A percentile compares a stretch with the other conserved stretches of the same genome.
Conservation (phyloP, 2,888 invertebrate genomes). For the Melinaea menophilus region DNA sequence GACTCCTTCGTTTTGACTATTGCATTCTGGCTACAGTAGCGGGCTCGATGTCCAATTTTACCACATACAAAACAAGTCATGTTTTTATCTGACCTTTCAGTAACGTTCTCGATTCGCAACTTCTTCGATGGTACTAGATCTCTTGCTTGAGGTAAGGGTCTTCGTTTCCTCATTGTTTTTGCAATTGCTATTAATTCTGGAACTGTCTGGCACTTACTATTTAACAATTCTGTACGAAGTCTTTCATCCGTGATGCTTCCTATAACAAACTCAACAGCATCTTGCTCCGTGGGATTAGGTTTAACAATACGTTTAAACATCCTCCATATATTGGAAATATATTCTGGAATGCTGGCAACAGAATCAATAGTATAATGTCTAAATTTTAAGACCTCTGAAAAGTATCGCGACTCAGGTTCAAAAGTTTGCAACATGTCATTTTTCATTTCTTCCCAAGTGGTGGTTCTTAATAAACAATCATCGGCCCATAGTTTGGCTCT, state of each 20-base stretch:
- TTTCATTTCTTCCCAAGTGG: too few relatives aligned
- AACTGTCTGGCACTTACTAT: background rate
- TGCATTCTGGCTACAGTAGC: background rate
- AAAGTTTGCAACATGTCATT: too few relatives aligned
- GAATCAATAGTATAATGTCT: slow-evolving; percentile 14
- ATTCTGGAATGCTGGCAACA: slow-evolving; percentile 15
- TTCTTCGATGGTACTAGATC: slow-evolving; percentile 16
- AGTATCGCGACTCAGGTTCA: slow-evolving; percentile 27
- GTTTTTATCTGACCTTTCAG: background rate
- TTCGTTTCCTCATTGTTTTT: too few relatives aligned
- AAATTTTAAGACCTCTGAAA: slow-evolving; percentile 20
- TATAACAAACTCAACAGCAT: slow-evolving; percentile 1
- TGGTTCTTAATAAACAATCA: slow-evolving; percentile 16
- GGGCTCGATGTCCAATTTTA: background rate
- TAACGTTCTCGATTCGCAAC: background rate
- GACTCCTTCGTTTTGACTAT: background rate
- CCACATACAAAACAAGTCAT: background rate
- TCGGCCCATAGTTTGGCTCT: slow-evolving; percentile 23
- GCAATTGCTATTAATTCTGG: background rate
- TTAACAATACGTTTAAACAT: slow-evolving; percentile 23
- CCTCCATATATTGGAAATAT: slow-evolving; percentile 20
- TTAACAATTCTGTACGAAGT: background rate
- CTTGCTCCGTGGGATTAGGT: slow-evolving; percentile 11
- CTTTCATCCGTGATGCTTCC: background rate
- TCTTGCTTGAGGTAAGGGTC: slow-evolving; percentile 9